Percentiles rank a stretch among this genome's conserved stretches.
phyloP scores from a whole-genome alignment of 1,140 invertebrate genomes.

The Notospermus geniculatus region DNA sequence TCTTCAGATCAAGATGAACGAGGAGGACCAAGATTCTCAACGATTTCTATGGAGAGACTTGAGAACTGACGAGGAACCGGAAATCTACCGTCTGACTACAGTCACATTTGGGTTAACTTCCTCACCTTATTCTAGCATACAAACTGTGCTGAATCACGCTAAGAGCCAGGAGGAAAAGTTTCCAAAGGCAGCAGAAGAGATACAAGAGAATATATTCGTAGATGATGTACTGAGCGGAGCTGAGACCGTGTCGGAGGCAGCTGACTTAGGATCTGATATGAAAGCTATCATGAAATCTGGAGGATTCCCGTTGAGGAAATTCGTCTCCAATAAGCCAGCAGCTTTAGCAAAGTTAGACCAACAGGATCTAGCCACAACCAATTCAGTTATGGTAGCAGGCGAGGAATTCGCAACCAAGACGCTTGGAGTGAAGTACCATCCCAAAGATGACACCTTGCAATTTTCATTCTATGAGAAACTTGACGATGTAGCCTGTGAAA shows the following conservation, averaged over 20 bases:
- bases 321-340: not conserved
- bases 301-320: not conserved
- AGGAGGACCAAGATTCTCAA: too few relatives aligned
- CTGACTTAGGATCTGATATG: not conserved
- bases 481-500: not conserved
- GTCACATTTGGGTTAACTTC: slow-evolving; percentile 19
- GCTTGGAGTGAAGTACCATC: not conserved
- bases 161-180: not conserved
- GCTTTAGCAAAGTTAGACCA: not conserved
- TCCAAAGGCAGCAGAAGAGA: not conserved
- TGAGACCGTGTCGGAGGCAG: not conserved
- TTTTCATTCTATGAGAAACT: not conserved
- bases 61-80: not conserved
- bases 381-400: not conserved
- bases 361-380: not conserved
- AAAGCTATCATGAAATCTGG: not conserved
- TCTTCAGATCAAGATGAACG: too few relatives aligned
- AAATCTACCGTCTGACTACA: slow-evolving; percentile 11
- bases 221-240: not conserved
- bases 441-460: not conserved
- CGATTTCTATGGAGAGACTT: too few relatives aligned
- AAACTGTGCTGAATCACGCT: not conserved
- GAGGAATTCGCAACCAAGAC: not conserved
- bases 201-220: not conserved
- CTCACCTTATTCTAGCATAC: slow-evolving; percentile 8